Conservation (phyloP, 2,888 invertebrate genomes). For the Invenusta paracnida region DNA sequence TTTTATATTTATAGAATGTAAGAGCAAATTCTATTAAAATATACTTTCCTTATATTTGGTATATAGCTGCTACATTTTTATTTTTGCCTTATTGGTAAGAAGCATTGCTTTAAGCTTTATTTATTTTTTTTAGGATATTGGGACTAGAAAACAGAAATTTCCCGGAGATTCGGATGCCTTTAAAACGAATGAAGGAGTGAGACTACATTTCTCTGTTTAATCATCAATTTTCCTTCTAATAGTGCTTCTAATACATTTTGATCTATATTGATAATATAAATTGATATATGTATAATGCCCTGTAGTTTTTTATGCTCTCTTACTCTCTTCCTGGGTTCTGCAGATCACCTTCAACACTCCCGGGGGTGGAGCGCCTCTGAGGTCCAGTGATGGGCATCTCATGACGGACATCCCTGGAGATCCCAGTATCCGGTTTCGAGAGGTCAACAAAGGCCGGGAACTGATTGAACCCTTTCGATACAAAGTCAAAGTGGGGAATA, state of each 20-base stretch:
- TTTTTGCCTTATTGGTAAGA: no score
- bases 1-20: no score
- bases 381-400: slow-evolving; percentile 48
- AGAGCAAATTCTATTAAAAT: no score
- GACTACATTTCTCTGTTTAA: neutral
- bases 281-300: no score
- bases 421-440: slow-evolving; percentile 46
- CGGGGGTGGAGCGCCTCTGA: slow-evolving; percentile 49
- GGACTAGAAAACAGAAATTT: neutral
- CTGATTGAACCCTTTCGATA: slow-evolving; percentile 45
- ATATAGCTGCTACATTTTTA: no score
- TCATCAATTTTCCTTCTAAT: neutral
- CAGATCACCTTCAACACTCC: slow-evolving; percentile 46
- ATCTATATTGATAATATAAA: no score
- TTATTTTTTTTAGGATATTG: neutral
- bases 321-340: neutral
- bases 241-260: no score
- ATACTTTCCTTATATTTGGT: no score
- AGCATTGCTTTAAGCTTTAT: no score
- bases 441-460: slow-evolving; percentile 38
- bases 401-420: slow-evolving; percentile 46
- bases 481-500: neutral
- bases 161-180: neutral
- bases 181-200: neutral
- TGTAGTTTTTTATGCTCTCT: no score